Conservation (phyloP, 2,113 vertebrate species). For the Chloropsis cyanopogon region DNA sequence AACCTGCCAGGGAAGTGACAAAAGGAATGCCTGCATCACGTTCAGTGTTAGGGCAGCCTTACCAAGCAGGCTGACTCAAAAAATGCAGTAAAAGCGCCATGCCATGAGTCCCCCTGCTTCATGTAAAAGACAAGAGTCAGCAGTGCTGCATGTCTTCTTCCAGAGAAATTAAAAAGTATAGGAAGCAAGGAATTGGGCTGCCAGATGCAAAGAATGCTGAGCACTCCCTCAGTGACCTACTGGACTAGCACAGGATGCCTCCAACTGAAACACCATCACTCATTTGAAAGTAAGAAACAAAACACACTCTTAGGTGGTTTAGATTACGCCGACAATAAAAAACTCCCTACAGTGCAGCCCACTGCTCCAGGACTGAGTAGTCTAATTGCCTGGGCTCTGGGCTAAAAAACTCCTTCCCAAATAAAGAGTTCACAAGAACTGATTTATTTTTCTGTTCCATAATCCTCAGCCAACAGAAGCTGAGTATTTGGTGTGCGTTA, state of each 20-base stretch:
- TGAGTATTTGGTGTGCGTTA: not conserved
- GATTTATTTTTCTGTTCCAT: not conserved
- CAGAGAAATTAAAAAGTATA: not conserved
- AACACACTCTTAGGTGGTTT: not conserved
- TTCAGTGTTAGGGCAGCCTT: not conserved
- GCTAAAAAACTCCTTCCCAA: not conserved
- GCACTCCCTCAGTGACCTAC: rapidly evolving
- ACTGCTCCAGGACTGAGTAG: not conserved
- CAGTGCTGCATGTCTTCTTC: not conserved
- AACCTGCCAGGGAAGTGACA: not conserved
- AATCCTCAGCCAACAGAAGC: not conserved
- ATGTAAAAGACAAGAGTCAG: not conserved
- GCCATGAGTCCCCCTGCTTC: not conserved
- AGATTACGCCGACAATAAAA: not conserved
- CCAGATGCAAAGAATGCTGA: not conserved
- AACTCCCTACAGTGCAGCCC: not conserved
- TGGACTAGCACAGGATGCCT: not conserved
- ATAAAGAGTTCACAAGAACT: not conserved
- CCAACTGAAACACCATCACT: not conserved
- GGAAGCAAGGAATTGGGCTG: not conserved
- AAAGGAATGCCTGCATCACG: not conserved
- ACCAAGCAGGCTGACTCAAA: not conserved
- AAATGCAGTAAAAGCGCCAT: not conserved
- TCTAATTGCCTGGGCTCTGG: not conserved
- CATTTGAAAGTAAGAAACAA: not conserved